Evolutionary conservation across 2,113 vertebrate species (phyloP), one percentile per base, ranked within the genome.

Genomic region (Alectura lathami): DNA sequence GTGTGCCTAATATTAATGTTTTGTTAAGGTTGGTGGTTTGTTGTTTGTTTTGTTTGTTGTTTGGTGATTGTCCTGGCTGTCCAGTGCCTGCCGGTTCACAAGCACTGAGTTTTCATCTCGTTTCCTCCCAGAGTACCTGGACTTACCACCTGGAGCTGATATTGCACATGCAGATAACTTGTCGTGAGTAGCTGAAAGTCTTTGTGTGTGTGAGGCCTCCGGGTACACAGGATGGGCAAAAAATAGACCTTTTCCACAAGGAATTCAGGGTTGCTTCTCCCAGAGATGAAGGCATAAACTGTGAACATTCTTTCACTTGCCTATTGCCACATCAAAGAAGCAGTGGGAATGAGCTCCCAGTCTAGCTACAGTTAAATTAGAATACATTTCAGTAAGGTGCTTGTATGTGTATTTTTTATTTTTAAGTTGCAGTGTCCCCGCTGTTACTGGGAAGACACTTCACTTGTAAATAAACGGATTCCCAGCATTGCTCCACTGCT

Each of bases 381-480:
- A 93, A 40, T 76, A 59, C 63, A 72, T 82, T 91, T 75, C 32
- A 34, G 9, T 27, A 68, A 95, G 76, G 94, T 95, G 74, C 74
- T 77, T 78, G 47, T 72, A 23, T n/a, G 30, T 62, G 38, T 30
- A 63, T 86, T 42, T 80, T 83, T 88, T 81, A 51, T 80, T 92
- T 85, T 95, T 74, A 94, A 94, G 88, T 96, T 91, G 69, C 34
- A 63, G 66, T 91, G 73, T 81, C 87, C 77, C 87, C 86, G 70
- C 83, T 80, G 63, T 96, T 96, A 87, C 86, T 96, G 95, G 79
- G 96, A 96, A 96, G 53, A 79, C 72, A 74, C 43, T 95, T 94
- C 3, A 47, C n/a, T 90, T 76, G 79, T 81, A 83, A 89, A 89
- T 42, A 86, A 91, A 76, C 29, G 84, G n/a, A 91, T 86, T 94